These are phyloP conservation scores for Peribatodes rhomboidaria DNA, from an alignment of 2,888 invertebrate species.

Conservation along the genomic window DNA sequence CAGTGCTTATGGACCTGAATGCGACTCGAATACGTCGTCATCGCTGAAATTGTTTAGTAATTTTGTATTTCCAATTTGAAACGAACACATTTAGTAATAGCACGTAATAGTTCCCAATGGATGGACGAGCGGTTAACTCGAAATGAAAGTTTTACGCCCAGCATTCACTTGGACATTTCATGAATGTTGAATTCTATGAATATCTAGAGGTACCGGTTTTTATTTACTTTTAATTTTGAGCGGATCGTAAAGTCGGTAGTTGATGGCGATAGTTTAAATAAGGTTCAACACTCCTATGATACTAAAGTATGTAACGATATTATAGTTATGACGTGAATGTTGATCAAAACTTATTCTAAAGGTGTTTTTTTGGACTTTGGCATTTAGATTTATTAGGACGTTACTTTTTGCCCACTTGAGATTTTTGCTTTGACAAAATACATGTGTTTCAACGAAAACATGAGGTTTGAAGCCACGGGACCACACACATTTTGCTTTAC, in stretches of 20 bases:
- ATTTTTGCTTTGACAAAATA: not conserved
- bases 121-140: slow-evolving; percentile 18
- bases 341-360: not conserved
- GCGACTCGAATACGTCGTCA: slow-evolving; percentile 72
- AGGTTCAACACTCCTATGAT: slow-evolving; percentile 9
- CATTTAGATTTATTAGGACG: not conserved
- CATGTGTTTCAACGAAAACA: slow-evolving; percentile 6
- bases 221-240: slow-evolving; percentile 28
- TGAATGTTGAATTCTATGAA: slow-evolving; percentile 25
- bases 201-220: slow-evolving; percentile 21
- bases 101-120: slow-evolving; percentile 30
- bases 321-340: slow-evolving; percentile 8
- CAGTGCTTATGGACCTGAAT: slow-evolving; percentile 63
- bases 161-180: slow-evolving; percentile 17
- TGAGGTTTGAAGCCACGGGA: not conserved
- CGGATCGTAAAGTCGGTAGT: slow-evolving; percentile 21
- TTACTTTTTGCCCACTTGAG: not conserved
- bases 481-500: slow-evolving; percentile 6
- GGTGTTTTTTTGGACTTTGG: not conserved
- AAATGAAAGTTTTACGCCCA: slow-evolving; percentile 21
- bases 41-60: slow-evolving; percentile 50
- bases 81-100: slow-evolving; percentile 33
- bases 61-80: slow-evolving; percentile 45
- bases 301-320: slow-evolving; percentile 8
- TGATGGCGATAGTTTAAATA: slow-evolving; percentile 12